Base-by-base conservation (phyloP, 2,797 vertebrate species). In the Peromyscus nudipes region DNA sequence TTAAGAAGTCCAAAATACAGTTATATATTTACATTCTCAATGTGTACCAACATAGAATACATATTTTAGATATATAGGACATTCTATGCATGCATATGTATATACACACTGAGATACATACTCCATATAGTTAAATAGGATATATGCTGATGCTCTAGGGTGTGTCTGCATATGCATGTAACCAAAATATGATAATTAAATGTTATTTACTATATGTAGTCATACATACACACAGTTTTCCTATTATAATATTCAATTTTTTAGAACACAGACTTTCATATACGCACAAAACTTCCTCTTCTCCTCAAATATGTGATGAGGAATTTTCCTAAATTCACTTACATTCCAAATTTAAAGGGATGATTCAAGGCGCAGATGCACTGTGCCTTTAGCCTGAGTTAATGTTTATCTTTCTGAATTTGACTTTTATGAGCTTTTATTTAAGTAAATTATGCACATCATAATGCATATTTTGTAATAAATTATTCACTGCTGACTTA, bases 391-490 rank as follows among this genome's bases (percentile, higher is more conserved):
- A 92, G 43, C 37, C 76, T 95, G 81, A 94, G 29, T 97, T 96
- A 97, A 88, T 90, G 88, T 1, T 4, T n/a, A 60, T 86, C 67
- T 93, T 88, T 73, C 81, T 88, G 71, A 96, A 92, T 91, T 27
- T 96, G 86, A 96, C 94, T 97, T 96, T 94, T 94, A 92, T 69
- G 92, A 94, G 82, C 37, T 96, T 95, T 95, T 91, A 96, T 97
- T 97, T 97, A 87, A 95, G 93, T 97, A 96, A 96, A 97, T 96
- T 97, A 96, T 92, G 93, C 94, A 96, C 93, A 92, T 93, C n/a
- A 73, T 95, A 95, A 96, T 90, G 71, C 80, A 79, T 95, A 96
- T 96, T 98, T 98, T 96, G 89, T 83, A 96, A 96, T 98, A 92
- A 97, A 96, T 98, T 98, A 96, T 97, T 97, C 95, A 91, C 82